These are phyloP conservation scores for Anaspis maculata DNA, from an alignment of 2,888 invertebrate species.

Conservation along the genomic window DNA sequence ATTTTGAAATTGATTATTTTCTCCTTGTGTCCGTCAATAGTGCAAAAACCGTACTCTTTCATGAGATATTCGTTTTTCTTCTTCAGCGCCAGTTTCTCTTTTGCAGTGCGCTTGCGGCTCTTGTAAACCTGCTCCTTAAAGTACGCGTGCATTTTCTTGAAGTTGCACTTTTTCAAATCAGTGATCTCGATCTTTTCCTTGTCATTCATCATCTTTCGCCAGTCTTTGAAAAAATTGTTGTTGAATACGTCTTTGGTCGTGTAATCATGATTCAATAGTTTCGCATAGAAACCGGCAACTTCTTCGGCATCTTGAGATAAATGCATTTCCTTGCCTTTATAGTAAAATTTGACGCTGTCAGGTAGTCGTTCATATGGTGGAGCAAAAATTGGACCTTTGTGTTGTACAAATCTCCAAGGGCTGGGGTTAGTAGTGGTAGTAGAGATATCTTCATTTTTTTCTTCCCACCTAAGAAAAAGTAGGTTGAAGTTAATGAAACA, in stretches of 20 bases:
- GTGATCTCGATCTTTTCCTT: slow-evolving; percentile 79
- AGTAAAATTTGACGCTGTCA: slow-evolving; percentile 77
- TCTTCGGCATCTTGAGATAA: slow-evolving; percentile 83
- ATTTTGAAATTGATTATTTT: slow-evolving; percentile 98
- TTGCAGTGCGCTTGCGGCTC: slow-evolving; percentile 83
- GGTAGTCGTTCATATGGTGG: slow-evolving; percentile 89
- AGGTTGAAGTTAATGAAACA: no score
- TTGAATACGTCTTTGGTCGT: slow-evolving; percentile 94
- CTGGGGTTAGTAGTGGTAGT: slow-evolving; percentile 94
- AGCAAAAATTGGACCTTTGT: slow-evolving; percentile 97
- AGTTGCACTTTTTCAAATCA: slow-evolving; percentile 91
- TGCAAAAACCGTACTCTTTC: slow-evolving; percentile 91
- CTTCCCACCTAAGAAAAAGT: slow-evolving; percentile 81
- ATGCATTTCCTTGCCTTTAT: slow-evolving; percentile 80
- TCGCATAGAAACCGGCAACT: slow-evolving; percentile 94
- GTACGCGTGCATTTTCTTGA: slow-evolving; percentile 79
- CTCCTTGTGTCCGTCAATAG: slow-evolving; percentile 95
- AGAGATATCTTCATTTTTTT: slow-evolving; percentile 90
- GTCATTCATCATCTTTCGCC: slow-evolving; percentile 88
- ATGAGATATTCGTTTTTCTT: slow-evolving; percentile 79
- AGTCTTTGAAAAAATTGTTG: slow-evolving; percentile 94
- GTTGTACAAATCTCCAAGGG: slow-evolving; percentile 93
- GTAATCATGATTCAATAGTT: slow-evolving; percentile 98
- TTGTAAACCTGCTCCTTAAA: slow-evolving; percentile 76
- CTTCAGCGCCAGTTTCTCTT: slow-evolving; percentile 85